Percentiles rank a stretch among this genome's conserved stretches.
phyloP scores from a whole-genome alignment of 2,113 vertebrate species.

The Sterna hirundo region DNA sequence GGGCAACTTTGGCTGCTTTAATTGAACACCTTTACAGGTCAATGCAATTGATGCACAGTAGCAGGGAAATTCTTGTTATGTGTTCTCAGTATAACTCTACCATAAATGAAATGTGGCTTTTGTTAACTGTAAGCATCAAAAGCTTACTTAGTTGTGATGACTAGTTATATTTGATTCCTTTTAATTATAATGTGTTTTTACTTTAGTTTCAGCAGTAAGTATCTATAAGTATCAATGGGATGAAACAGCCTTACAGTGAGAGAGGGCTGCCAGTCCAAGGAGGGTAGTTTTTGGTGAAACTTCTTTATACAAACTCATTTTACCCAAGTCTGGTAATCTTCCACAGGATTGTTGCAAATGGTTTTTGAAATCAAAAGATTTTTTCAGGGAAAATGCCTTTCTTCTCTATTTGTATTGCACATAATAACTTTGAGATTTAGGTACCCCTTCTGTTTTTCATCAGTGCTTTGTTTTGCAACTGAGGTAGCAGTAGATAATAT shows the following conservation, averaged over 20 bases:
- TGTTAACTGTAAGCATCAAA: neutral
- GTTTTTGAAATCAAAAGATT: neutral
- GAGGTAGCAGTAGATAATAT: neutral
- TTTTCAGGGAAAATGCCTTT: neutral
- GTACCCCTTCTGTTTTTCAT: neutral
- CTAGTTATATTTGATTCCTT: neutral
- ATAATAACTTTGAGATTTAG: neutral
- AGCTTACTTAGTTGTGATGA: neutral
- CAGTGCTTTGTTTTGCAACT: neutral
- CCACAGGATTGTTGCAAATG: neutral
- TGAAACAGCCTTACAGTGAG: neutral
- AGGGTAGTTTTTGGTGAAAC: neutral
- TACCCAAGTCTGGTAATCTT: neutral
- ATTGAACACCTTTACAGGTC: constrained; percentile 96
- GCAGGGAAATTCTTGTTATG: neutral
- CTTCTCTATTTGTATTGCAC: neutral
- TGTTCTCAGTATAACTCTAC: neutral
- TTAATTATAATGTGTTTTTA: neutral
- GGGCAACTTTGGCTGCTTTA: constrained; percentile 87
- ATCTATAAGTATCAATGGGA: neutral
- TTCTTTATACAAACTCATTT: neutral
- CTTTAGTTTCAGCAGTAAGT: neutral
- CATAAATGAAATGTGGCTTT: neutral
- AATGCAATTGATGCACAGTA: neutral
- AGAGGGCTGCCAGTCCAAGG: neutral